These are phyloP conservation scores for Cryptocephalus moraei DNA, from an alignment of 2,888 invertebrate genomes.

Conservation along the genomic window DNA sequence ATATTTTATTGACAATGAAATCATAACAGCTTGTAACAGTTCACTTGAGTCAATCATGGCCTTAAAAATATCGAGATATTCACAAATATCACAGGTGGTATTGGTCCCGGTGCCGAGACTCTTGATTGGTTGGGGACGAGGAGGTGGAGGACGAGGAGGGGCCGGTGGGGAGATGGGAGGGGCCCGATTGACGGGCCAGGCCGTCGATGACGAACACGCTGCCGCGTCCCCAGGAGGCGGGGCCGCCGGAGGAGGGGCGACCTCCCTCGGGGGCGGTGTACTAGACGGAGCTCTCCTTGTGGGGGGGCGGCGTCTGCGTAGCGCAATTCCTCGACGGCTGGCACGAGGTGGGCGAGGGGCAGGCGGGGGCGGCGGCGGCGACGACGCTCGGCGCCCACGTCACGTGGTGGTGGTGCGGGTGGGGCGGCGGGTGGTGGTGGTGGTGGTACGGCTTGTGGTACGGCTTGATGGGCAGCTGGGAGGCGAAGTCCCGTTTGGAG, in stretches of 20 bases:
- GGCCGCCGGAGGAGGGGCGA: constrained; percentile 7
- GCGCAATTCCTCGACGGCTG: constrained; percentile 36
- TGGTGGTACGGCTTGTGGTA: constrained; percentile 24
- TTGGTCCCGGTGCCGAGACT: constrained; percentile 39
- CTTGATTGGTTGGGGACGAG: constrained; percentile 23
- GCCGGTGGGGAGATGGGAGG: neutral
- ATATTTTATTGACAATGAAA: constrained; percentile 39
- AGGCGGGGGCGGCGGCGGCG: too few relatives aligned
- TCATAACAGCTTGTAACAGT: constrained; percentile 35
- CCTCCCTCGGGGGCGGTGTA: constrained; percentile 12
- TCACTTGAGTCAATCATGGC: constrained; percentile 23
- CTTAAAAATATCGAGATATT: constrained; percentile 37
- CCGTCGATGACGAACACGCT: constrained; percentile 14
- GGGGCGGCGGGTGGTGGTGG: too few relatives aligned
- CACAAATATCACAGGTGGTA: constrained; percentile 42
- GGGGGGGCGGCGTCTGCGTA: constrained; percentile 34
- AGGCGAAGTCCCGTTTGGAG: constrained; percentile 35
- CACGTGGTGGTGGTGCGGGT: constrained; percentile 14
- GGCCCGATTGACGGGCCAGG: constrained; percentile 4
- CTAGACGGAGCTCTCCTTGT: constrained; percentile 41
- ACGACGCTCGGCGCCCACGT: constrained; percentile 30
- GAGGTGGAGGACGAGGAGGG: neutral
- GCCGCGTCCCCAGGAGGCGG: constrained; percentile 14
- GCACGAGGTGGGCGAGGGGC: constrained; percentile 25
- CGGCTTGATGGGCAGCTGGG: constrained; percentile 39